phyloP scores from a whole-genome alignment of 2,797 vertebrate species.

The Ibycter americanus region DNA sequence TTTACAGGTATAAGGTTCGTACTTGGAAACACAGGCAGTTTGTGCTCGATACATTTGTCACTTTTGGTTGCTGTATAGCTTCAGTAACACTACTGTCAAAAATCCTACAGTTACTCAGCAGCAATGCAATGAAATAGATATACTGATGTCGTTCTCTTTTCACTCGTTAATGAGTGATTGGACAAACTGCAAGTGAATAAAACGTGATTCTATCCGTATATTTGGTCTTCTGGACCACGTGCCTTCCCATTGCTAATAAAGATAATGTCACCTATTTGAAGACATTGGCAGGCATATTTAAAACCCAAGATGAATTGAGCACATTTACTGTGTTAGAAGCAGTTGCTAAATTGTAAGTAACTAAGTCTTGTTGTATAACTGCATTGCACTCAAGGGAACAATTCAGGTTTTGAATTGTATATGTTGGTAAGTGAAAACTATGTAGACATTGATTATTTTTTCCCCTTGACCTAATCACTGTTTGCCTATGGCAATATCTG shows the following conservation, averaged over 20 bases:
- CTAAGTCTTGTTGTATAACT: slow-evolving; percentile 59
- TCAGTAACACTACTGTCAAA: background rate
- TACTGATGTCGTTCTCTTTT: background rate
- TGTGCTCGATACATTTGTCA: background rate
- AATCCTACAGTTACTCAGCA: background rate
- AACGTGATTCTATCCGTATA: background rate
- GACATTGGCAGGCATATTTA: slow-evolving; percentile 37
- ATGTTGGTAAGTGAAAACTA: slow-evolving; percentile 70
- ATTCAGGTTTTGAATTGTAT: slow-evolving; percentile 70
- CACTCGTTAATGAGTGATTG: background rate
- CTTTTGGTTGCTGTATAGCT: background rate
- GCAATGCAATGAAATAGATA: background rate
- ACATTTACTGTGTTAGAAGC: slow-evolving; percentile 19
- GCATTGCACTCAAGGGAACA: slow-evolving; percentile 68
- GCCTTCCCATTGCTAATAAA: background rate
- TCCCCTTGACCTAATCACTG: slow-evolving; percentile 66
- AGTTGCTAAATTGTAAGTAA: slow-evolving; percentile 68
- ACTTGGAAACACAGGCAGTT: background rate
- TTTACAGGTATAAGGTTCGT: background rate
- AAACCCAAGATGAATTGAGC: slow-evolving; percentile 50
- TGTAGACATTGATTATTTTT: slow-evolving; percentile 73
- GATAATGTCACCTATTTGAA: slow-evolving; percentile 32
- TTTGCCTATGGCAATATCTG: slow-evolving; percentile 68
- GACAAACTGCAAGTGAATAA: background rate
- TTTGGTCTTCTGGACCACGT: background rate